Conservation (phyloP, 2,113 vertebrate species). For the Plestiodon gilberti region DNA sequence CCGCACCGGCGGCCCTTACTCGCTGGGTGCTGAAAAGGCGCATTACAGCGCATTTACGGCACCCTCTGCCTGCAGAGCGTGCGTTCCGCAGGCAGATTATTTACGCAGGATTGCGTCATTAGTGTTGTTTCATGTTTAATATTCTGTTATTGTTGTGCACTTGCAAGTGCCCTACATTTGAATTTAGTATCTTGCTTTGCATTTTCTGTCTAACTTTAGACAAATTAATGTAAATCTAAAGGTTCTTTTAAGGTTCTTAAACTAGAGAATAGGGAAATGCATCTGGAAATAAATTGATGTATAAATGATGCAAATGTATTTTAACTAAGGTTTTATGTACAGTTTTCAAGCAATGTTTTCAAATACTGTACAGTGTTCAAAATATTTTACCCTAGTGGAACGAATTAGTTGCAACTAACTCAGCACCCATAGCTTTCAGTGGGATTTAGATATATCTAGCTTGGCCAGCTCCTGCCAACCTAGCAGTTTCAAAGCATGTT, state of each 20-base stretch:
- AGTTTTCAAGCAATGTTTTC: not conserved
- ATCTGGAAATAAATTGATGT: not conserved
- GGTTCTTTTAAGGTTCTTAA: not conserved
- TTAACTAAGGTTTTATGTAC: not conserved
- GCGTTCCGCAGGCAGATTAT: too few species aligned
- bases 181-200: constrained; percentile 25
- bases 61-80: too few species aligned
- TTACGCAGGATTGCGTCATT: too few species aligned
- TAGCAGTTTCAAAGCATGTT: too few species aligned
- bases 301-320: not conserved
- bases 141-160: constrained; percentile 26
- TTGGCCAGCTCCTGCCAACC: too few species aligned
- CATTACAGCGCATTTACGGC: too few species aligned
- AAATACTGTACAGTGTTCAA: not conserved
- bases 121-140: not conserved
- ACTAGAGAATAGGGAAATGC: not conserved
- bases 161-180: constrained; percentile 30
- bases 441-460: not conserved
- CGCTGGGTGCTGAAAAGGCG: too few species aligned
- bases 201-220: constrained; percentile 14
- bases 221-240: not conserved
- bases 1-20: too few species aligned
- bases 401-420: too few species aligned
- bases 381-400: not conserved
- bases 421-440: too few species aligned